Base-by-base conservation (phyloP, 2,888 invertebrate genomes). In the Pterostichus niger region DNA sequence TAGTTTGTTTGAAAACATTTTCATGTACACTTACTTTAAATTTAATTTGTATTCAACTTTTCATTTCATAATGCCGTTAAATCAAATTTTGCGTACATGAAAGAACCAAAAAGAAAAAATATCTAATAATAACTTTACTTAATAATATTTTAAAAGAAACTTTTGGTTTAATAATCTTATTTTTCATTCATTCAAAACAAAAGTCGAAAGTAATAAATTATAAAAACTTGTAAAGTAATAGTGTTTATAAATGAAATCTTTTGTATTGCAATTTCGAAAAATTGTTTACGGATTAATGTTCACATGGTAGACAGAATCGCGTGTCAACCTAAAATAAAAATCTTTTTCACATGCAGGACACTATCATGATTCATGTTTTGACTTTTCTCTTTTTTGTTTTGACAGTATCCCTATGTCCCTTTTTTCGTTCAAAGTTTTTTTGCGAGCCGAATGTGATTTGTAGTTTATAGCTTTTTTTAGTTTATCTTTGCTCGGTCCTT, bases 341-440 rank as follows among this genome's bases (percentile, higher is more conserved):
- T 64, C 64, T 64, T 64, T 64, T 71, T 71, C 44, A 71, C 68
- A 44, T 71, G 68, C 68, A 52, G 75, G 75, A 75, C 52, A 77
- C 54, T 56, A 77, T 77, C 77, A 77, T 77, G 77, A 77, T 77
- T 56, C 56, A 77, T 77, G 77, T 56, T 77, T 77, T 31, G 56
- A 77, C 49, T 77, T 56, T 75, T 75, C 52, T 52, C 33, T 75
- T 77, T 77, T 77, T 77, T 77, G 56, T 77, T 56, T 77, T 56
- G 56, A 56, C 75, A 52, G 75, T 75, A 75, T 75, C 49, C 54
- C 75, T 56, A 77, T 77, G 54, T 40, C 56, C 56, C 35, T 77
- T 77, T 77, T 77, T 77, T 54, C 56, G 54, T 13, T 54, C 15
- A 59, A 33, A 56, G 77, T 77, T 77, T 77, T n/a, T 77, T 77